Evolutionary conservation across 2,888 invertebrate species (phyloP).

Genomic region (Monoplex corrugatus): DNA sequence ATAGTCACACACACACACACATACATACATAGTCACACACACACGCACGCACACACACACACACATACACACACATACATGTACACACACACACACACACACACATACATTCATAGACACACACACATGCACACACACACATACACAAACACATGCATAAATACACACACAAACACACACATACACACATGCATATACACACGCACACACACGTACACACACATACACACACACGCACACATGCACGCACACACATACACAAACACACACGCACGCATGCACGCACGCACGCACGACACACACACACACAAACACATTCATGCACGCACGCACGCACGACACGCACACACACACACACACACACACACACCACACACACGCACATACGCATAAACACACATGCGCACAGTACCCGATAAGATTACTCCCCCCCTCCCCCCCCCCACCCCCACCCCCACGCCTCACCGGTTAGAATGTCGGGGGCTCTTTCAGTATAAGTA

Average conservation of each 20-base stretch:
- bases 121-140: neutral
- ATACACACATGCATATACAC: conserved; percentile 31
- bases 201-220: conserved; percentile 23
- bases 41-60: conserved; percentile 25
- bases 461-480: no score
- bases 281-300: conserved; percentile 33
- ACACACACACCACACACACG: conserved; percentile 17
- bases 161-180: conserved; percentile 1
- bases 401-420: neutral
- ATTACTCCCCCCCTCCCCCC: neutral
- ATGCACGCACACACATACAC: conserved; percentile 28
- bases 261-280: conserved; percentile 25
- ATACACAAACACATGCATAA: conserved; percentile 21
- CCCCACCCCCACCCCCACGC: neutral
- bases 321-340: conserved; percentile 6
- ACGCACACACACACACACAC: neutral
- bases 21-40: neutral
- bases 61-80: neutral
- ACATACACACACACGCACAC: conserved; percentile 19
- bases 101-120: conserved; percentile 25
- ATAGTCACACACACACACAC: neutral
- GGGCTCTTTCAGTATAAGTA: no score
- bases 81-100: conserved; percentile 3
- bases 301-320: conserved; percentile 26
- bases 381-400: neutral